phyloP scores from a whole-genome alignment of 1,140 invertebrate species.

The Drosophila subpulchrella region DNA sequence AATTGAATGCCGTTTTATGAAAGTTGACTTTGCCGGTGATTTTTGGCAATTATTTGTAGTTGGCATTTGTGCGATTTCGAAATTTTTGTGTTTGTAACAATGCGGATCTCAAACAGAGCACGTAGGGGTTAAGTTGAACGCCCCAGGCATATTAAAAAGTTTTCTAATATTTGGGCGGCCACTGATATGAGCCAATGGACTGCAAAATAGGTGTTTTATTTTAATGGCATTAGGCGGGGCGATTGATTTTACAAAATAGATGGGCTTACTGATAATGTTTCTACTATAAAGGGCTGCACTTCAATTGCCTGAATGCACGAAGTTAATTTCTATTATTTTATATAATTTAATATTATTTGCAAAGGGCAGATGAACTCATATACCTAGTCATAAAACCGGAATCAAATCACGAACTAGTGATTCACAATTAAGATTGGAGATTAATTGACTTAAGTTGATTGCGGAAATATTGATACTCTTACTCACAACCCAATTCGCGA shows the following conservation, averaged over 20 bases:
- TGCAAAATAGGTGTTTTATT: not conserved
- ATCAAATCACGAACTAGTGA: slow-evolving; percentile 35
- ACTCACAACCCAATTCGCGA: slow-evolving; percentile 27
- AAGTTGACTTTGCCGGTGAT: slow-evolving; percentile 60
- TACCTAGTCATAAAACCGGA: not conserved
- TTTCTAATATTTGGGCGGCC: slow-evolving; percentile 51
- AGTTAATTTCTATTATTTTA: not conserved
- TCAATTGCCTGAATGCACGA: not conserved
- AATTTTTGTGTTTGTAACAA: slow-evolving; percentile 52
- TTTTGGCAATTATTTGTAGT: slow-evolving; percentile 64
- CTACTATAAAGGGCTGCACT: not conserved
- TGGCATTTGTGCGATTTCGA: slow-evolving; percentile 70
- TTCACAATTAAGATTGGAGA: slow-evolving; percentile 9
- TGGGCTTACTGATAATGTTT: not conserved
- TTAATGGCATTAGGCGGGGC: not conserved
- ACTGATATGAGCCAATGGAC: slow-evolving; percentile 16
- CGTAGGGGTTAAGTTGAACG: slow-evolving; percentile 52
- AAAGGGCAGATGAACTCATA: slow-evolving; percentile 1
- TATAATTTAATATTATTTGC: not conserved
- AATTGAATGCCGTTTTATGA: slow-evolving; percentile 72
- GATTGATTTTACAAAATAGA: not conserved
- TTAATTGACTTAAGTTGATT: slow-evolving; percentile 36
- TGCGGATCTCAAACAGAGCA: slow-evolving; percentile 57
- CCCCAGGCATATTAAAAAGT: slow-evolving; percentile 67
- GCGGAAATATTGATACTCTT: slow-evolving; percentile 50